Evolutionary conservation across 2,888 invertebrate genomes (phyloP), one percentile per base, ranked within the genome.

Genomic region (Athalia circularis): DNA sequence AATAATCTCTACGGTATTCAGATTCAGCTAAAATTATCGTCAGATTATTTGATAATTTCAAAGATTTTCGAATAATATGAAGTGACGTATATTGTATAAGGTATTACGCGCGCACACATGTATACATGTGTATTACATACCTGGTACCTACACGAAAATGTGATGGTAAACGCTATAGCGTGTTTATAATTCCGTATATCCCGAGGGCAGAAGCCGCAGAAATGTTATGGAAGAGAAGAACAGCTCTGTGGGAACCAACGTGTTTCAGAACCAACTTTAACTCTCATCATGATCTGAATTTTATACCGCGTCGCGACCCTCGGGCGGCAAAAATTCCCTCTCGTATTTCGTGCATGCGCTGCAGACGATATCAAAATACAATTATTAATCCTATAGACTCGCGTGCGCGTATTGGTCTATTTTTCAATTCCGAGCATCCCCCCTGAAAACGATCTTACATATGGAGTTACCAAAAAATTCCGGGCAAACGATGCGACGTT

Each of bases 201-300:
- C 43, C 7, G 72, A 72, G 72, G 72, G 72, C 72, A 59, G 47
- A 45, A 62, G 9, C 62, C 9, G 11, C 9, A n/a, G 48, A 65
- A 9, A 29, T 9, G 62, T 5, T 7, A 8, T 9, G 8, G 47
- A 65, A 15, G 43, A 61, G 61, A 8, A 61, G 61, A n/a, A 61
- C 11, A n/a, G 61, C 11, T 59, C 72, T 59, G 72, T 72, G 72
- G 72, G 72, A 72, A 72, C 61, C 29, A 29, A 29, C 29, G 29
- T 29, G 29, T 29, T 29, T 29, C 29, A 29, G 29, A 29, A 29
- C 29, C 29, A 29, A 29, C 72, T 47, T 7, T 43, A 13, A 59
- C 11, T 5, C 6, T 15, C 13, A 72, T 72, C 59, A 57, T 59
- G 59, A 72, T 72, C 59, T 72, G n/a, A 48, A 72, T 72, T 72